These are phyloP conservation scores for Temnothorax unifasciatus DNA, from an alignment of 2,888 invertebrate species.

Conservation along the genomic window DNA sequence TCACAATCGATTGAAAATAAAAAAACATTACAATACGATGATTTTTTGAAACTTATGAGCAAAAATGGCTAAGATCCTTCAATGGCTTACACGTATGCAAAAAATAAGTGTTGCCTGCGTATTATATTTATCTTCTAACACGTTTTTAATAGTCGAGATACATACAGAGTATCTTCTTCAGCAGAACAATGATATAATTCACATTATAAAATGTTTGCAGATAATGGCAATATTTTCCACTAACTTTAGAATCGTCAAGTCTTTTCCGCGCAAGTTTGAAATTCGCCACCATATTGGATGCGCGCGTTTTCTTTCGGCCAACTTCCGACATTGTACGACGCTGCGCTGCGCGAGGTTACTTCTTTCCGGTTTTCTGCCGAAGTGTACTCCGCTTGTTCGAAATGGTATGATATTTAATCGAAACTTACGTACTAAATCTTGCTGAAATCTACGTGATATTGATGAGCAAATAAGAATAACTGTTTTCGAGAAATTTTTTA, in stretches of 20 bases:
- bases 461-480: not conserved
- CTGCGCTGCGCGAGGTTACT: not conserved
- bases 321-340: slow-evolving; percentile 53
- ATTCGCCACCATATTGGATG: not conserved
- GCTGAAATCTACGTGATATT: slow-evolving; percentile 30
- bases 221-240: not conserved
- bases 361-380: slow-evolving; percentile 66
- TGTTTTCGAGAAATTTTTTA: not conserved
- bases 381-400: slow-evolving; percentile 35
- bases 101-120: no score
- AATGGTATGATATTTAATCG: slow-evolving; percentile 69
- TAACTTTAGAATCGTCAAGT: not conserved
- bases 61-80: no score
- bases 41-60: no score
- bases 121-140: not conserved
- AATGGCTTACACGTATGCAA: no score
- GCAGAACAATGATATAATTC: not conserved
- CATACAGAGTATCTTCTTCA: not conserved
- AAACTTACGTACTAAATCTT: slow-evolving; percentile 53
- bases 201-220: not conserved
- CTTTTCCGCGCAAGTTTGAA: slow-evolving; percentile 23
- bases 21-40: no score
- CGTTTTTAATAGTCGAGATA: not conserved
- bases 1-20: no score
- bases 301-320: not conserved